Conservation (phyloP, 2,888 invertebrate genomes). For the Artemia sp. region DNA sequence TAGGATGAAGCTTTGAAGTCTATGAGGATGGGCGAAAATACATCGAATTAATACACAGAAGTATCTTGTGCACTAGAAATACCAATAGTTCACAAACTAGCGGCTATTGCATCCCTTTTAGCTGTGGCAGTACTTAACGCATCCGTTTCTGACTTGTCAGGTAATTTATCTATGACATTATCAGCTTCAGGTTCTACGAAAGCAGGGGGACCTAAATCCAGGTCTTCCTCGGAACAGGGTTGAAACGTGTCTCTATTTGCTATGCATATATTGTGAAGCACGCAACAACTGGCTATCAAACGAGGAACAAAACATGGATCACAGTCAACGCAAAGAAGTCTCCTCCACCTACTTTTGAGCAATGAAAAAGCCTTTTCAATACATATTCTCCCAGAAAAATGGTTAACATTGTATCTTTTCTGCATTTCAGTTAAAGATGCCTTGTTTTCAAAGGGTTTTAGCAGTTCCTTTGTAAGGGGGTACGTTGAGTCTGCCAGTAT, state of each 20-base stretch:
- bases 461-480: slow-evolving; percentile 20
- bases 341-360: slow-evolving; percentile 19
- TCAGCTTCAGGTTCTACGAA: too few relatives aligned
- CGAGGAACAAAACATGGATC: neutral
- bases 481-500: slow-evolving; percentile 25
- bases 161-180: too few relatives aligned
- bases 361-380: slow-evolving; percentile 24
- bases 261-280: slow-evolving; percentile 16
- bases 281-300: neutral
- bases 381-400: slow-evolving; percentile 17
- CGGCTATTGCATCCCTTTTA: too few relatives aligned
- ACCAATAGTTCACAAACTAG: too few relatives aligned
- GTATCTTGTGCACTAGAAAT: too few relatives aligned
- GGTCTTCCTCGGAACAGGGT: neutral
- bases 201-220: neutral
- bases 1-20: too few relatives aligned
- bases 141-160: too few relatives aligned
- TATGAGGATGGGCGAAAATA: too few relatives aligned
- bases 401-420: slow-evolving; percentile 21
- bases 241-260: neutral
- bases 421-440: slow-evolving; percentile 23
- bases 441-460: slow-evolving; percentile 24
- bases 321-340: slow-evolving; percentile 16
- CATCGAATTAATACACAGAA: too few relatives aligned
- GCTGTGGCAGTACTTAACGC: too few relatives aligned